Conservation (phyloP, 2,888 invertebrate genomes). For the Apamea epomidion region DNA sequence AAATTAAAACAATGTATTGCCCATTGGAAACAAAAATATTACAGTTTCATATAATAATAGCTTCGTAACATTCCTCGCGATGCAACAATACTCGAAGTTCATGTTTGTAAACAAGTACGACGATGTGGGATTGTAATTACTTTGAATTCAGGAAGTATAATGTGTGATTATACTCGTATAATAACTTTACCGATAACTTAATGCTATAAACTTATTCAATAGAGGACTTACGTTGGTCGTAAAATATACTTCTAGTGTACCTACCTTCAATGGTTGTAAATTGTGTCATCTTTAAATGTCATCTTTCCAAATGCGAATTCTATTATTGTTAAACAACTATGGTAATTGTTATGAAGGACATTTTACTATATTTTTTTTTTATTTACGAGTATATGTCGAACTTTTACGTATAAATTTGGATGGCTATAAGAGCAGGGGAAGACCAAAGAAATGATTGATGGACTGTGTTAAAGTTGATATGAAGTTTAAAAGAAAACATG, state of each 20-base stretch:
- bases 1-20: slow-evolving; percentile 21
- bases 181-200: slow-evolving; percentile 7
- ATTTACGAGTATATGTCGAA: not conserved
- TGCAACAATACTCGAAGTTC: slow-evolving; percentile 12
- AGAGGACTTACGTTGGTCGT: not conserved
- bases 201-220: not conserved
- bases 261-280: not conserved
- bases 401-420: not conserved
- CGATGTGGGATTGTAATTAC: slow-evolving; percentile 27
- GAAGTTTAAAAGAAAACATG: not conserved
- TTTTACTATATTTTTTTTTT: not conserved
- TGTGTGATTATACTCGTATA: slow-evolving; percentile 7
- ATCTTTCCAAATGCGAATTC: not conserved
- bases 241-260: not conserved
- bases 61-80: slow-evolving; percentile 12
- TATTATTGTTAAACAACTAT: not conserved
- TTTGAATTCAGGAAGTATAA: slow-evolving; percentile 27
- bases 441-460: not conserved
- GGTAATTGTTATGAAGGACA: not conserved
- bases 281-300: not conserved
- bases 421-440: not conserved
- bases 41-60: slow-evolving; percentile 22
- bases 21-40: slow-evolving; percentile 40
- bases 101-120: slow-evolving; percentile 39
- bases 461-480: not conserved